Conservation (phyloP, 1,140 invertebrate genomes). For the Pseudomyrmex sp. region DNA sequence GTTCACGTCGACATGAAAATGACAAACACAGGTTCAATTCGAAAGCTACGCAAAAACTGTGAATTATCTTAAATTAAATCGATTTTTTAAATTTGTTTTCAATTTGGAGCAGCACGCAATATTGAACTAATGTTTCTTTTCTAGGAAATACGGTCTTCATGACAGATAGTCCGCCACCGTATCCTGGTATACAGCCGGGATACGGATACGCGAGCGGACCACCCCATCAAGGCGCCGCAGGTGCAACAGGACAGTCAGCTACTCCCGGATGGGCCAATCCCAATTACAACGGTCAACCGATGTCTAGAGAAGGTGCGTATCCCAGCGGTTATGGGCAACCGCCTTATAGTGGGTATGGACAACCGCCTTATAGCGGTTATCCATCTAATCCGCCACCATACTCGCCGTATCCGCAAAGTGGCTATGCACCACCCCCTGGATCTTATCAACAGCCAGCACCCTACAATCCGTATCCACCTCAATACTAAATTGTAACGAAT, state of each 20-base stretch:
- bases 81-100: too few species aligned
- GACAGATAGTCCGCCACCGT: conserved; percentile 97
- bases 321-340: conserved; percentile 79
- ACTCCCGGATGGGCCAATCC: conserved; percentile 82
- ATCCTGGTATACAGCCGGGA: conserved; percentile 92
- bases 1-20: too few species aligned
- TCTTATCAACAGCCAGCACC: conserved; percentile 68
- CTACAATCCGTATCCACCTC: conserved; percentile 68
- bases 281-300: conserved; percentile 81
- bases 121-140: conserved; percentile 40
- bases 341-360: conserved; percentile 78
- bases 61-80: too few species aligned
- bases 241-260: conserved; percentile 69
- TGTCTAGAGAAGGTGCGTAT: conserved; percentile 84
- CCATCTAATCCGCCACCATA: conserved; percentile 79
- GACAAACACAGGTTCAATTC: too few species aligned
- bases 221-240: conserved; percentile 74
- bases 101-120: neutral
- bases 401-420: conserved; percentile 71
- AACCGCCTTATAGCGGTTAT: conserved; percentile 78
- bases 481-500: conserved; percentile 64
- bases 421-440: conserved; percentile 61
- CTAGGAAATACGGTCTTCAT: conserved; percentile 95
- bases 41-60: too few species aligned
- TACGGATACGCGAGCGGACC: conserved; percentile 83